Evolutionary conservation across 2,797 vertebrate species (phyloP), one percentile per base, ranked within the genome.

Genomic region (Sebastes iracundus): DNA sequence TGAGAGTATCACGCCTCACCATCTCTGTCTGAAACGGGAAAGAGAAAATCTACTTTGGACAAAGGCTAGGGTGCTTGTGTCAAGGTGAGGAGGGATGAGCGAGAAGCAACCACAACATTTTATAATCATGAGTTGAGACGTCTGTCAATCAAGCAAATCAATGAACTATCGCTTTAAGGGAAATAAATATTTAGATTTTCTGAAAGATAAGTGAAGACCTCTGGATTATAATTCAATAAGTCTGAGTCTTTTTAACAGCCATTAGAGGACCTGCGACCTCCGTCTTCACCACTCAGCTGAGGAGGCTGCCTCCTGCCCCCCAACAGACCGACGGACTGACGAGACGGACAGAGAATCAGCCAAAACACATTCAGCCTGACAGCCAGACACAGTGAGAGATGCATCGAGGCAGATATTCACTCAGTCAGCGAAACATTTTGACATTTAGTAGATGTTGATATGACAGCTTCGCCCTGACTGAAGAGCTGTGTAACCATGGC

Each of bases 401-500:
- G 59, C 16, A 42, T 59, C 59, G 63, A 55, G 55, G 38, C 38
- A 77, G 35, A 65, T 59, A 68, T 25, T 72, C 59, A 73, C 32
- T 60, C 67, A 30, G 77, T 75, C 67, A 64, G 58, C 65, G 12
- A 81, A 84, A 82, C 76, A 81, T 64, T 86, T 72, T 79, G 82
- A 82, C 80, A 81, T 87, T 72, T 55, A 68, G 55, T 52, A 64
- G 69, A 88, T 46, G 60, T 61, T 77, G 70, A 85, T 75, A 42
- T 80, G 83, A 81, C 77, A 82, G 76, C 64, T 46, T 74, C 73
- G 63, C 59, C 64, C 56, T 72, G 52, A 8, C 55, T 23, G 18
- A 70, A 70, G 53, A 72, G 65, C 61, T 20, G 38, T 25, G 70
- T 64, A 67, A 86, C 74, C 75, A 77, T 68, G 65, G 73, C 55